These are phyloP conservation scores for Symphodus melops DNA, from an alignment of 2,113 vertebrate genomes.

Conservation along the genomic window DNA sequence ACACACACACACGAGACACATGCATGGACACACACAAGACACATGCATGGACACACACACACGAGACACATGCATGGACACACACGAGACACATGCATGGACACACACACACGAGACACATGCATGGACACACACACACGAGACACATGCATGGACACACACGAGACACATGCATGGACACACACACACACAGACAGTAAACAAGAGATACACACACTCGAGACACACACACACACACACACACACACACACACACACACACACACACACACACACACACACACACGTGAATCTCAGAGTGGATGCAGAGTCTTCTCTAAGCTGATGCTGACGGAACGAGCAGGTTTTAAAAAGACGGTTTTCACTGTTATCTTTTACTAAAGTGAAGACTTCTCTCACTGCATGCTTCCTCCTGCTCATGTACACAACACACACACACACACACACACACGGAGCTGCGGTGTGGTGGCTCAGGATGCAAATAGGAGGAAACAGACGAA, in stretches of 20 bases:
- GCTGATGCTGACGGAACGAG: too few species aligned
- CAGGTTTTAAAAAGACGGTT: too few species aligned
- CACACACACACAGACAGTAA: too few species aligned
- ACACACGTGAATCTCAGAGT: too few species aligned
- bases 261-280: background rate
- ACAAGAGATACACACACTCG: background rate
- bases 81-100: slow-evolving; percentile 1
- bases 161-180: background rate
- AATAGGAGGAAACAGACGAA: slow-evolving; percentile 77
- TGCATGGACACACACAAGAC: too few species aligned
- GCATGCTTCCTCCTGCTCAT: too few species aligned
- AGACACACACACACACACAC: slow-evolving; percentile 6
- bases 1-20: background rate
- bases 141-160: too few species aligned
- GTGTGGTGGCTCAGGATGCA: slow-evolving; percentile 39
- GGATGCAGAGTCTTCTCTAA: too few species aligned
- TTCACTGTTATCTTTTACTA: too few species aligned
- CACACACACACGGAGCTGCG: background rate
- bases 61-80: background rate
- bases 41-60: background rate
- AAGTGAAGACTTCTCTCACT: too few species aligned
- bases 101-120: background rate
- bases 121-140: background rate
- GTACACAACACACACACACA: background rate
- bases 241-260: background rate